Evolutionary conservation across 37 sponge, comb jelly and placozoan genomes (phyloP).

Genomic region (Ephydatia muelleri): DNA sequence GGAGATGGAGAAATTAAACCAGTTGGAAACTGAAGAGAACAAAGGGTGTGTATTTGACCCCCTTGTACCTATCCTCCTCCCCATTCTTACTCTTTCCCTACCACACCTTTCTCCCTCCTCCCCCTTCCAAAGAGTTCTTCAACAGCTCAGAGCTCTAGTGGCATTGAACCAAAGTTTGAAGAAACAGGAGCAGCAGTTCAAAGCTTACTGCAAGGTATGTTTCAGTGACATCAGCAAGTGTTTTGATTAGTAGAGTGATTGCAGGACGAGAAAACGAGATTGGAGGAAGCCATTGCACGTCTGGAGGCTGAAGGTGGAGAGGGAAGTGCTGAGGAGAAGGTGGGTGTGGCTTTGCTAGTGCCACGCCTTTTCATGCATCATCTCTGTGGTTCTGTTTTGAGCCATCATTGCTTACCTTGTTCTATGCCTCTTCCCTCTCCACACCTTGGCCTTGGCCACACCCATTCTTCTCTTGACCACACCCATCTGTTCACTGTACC

Average conservation of each 20-base stretch:
- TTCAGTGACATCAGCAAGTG: too few relatives aligned
- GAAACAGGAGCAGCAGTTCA: constrained; percentile 92
- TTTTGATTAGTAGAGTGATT: background rate
- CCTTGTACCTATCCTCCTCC: too few relatives aligned
- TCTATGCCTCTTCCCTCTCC: background rate
- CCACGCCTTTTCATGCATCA: background rate
- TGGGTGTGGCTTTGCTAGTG: background rate
- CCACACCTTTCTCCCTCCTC: background rate
- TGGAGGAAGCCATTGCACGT: constrained; percentile 59
- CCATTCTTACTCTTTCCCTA: background rate
- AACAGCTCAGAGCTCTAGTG: constrained; percentile 73
- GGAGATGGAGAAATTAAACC: constrained; percentile 80
- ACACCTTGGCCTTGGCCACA: background rate
- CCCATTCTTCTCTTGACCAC: background rate
- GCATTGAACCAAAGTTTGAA: constrained; percentile 89
- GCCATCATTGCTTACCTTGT: background rate
- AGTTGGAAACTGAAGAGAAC: constrained; percentile 88
- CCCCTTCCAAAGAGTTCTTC: constrained; percentile 54
- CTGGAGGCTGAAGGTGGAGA: constrained; percentile 37
- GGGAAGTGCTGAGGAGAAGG: constrained; percentile 46
- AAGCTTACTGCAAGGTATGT: constrained; percentile 80
- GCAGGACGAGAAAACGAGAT: constrained; percentile 75
- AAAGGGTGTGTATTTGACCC: constrained; percentile 55
- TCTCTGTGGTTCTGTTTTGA: background rate
- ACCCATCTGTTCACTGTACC: too few relatives aligned